Evolutionary conservation across 1,140 invertebrate genomes (phyloP), one percentile per base, ranked within the genome.

Genomic region (Diabrotica virgifera): DNA sequence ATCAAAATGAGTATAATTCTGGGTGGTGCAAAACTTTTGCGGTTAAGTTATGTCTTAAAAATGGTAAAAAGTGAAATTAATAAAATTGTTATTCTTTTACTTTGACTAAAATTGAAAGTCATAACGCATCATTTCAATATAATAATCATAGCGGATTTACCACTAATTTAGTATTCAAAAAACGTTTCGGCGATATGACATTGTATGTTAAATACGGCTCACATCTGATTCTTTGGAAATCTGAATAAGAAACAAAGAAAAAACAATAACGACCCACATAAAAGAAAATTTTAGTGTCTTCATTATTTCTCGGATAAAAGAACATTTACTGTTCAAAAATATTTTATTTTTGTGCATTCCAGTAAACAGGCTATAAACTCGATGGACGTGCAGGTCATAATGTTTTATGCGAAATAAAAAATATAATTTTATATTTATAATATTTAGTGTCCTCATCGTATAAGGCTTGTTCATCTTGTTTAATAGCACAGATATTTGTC

Each of bases 141-240:
- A 46, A 46, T 46, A 46, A 46, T 46, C 40, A n/a, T 46, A n/a
- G 40, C 40, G 40, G 40, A 46, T n/a, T 46, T 46, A 46, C 40
- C 40, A n/a, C 40, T n/a, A 6, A n/a, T 46, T 46, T 46, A 46
- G n/a, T 46, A 46, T 46, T 46, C 40, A 46, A 46, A 46, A 46
- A n/a, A 46, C 40, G 40, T 46, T 46, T 8, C 40, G 8, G n/a
- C 5, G 40, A 46, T 46, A 46, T 10, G 40, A 46, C 40, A 46
- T 46, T 46, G 40, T 46, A 46, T 46, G 40, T 46, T 46, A 46
- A 46, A 46, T n/a, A n/a, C n/a, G 40, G 40, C n/a, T 46, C 40
- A 46, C n/a, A 46, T 46, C 8, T n/a, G 40, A 46, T 46, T 46
- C 40, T 46, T 46, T 46, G 40, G n/a, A 46, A 46, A 46, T 24